phyloP scores from a whole-genome alignment of 2,113 vertebrate genomes.

The Crotalus helleri region DNA sequence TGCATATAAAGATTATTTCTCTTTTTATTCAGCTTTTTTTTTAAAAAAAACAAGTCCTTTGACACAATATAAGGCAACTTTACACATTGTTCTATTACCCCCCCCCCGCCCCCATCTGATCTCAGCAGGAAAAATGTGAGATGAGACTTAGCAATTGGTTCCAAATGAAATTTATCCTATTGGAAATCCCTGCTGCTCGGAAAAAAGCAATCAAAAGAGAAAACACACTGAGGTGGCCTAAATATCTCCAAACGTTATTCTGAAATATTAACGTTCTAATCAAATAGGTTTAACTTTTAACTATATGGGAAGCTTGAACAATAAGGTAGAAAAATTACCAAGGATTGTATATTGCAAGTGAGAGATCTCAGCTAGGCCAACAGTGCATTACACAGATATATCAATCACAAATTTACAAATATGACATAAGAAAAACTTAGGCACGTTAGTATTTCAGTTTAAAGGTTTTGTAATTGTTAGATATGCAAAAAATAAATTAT shows the following conservation, averaged over 20 bases:
- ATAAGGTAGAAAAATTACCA: background rate
- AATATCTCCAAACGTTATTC: background rate
- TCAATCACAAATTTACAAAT: background rate
- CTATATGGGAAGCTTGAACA: background rate
- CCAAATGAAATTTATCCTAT: background rate
- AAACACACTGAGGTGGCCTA: conserved; percentile 18
- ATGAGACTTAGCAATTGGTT: background rate
- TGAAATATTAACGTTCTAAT: background rate
- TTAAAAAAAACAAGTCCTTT: conserved; percentile 35
- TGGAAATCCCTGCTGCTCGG: background rate
- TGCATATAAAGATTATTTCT: background rate
- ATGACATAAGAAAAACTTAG: background rate
- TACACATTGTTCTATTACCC: background rate
- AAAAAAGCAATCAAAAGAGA: conserved; percentile 21
- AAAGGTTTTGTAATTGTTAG: background rate
- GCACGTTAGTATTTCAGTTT: too few species aligned
- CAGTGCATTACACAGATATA: background rate
- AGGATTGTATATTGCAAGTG: background rate
- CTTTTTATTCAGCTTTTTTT: conserved; percentile 36
- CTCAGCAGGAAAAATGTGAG: conserved; percentile 42
- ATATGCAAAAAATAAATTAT: background rate
- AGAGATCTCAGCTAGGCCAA: background rate
- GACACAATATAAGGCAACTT: conserved; percentile 17
- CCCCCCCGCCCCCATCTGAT: background rate
- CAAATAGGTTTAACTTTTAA: background rate